Percentiles rank a stretch among this genome's conserved stretches.
Conservation (phyloP, 2,113 vertebrate species). For the Cyanoliseus patagonus region DNA sequence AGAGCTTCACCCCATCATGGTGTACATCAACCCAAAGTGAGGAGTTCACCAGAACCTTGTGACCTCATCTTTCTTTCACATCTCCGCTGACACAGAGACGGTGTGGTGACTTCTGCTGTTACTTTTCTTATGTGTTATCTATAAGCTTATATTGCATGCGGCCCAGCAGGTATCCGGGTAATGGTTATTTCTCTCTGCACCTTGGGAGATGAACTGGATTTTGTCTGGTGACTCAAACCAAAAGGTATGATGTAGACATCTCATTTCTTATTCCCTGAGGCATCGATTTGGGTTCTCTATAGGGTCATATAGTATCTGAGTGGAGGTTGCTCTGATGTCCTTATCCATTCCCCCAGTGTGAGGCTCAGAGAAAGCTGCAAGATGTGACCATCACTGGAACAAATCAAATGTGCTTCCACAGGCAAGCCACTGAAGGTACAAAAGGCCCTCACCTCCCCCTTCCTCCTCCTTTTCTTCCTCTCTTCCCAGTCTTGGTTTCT, state of each 20-base stretch:
- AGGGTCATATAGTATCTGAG: background rate
- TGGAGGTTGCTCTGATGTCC: background rate
- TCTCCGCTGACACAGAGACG: background rate
- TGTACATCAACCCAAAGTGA: background rate
- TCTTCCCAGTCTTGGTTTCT: background rate
- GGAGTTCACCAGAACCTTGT: background rate
- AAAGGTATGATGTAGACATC: background rate
- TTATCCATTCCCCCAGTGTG: background rate
- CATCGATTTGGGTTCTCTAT: conserved; percentile 24
- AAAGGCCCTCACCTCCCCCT: background rate
- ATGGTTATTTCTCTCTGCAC: background rate
- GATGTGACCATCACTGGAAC: background rate
- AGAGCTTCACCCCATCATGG: background rate
- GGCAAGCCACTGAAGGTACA: background rate
- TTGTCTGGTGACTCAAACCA: background rate
- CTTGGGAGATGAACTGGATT: background rate
- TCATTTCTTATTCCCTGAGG: conserved; percentile 23
- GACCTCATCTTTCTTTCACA: background rate
- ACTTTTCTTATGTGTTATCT: background rate
- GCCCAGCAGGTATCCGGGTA: background rate
- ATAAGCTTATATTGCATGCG: background rate
- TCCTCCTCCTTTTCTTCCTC: background rate
- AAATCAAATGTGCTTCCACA: background rate
- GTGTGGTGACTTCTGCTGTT: background rate
- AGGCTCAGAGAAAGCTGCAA: background rate